Evolutionary conservation across 2,888 invertebrate genomes (phyloP), one percentile per base, ranked within the genome.

Genomic region (Boloria euphrosyne): DNA sequence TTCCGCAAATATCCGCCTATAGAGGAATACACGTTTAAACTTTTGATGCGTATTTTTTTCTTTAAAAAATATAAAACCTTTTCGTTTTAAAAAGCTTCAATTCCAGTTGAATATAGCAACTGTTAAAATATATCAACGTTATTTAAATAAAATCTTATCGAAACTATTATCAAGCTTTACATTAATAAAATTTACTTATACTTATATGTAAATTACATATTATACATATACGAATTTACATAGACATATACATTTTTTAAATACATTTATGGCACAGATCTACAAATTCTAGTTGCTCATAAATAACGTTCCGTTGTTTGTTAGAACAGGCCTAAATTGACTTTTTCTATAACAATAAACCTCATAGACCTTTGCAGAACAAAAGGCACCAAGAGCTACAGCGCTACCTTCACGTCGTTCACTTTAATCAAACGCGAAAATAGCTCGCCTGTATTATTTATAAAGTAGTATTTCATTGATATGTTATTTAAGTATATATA

Each of bases 1-100:
- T 74, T 80, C 68, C 18, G 78, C 77, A 81, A 81, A 81, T 75
- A 80, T 57, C 55, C 50, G 55, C 46, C 49, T 46, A 68, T 68
- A 62, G 62, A 65, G 51, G 53, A 43, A 68, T 58, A 61, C 44
- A 31, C 58, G 53, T 50, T 58, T 18, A 44, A 58, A 38, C 62
- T 58, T 59, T 59, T 27, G 14, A 17, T 47, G 7, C 14, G 7
- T 27, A 27, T 31, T 13, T 31, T 38, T 49, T 49, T 31, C 27
- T 27, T 47, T 16, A 27, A 27, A 16, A 46, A 22, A 22, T 46
- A 18, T 44, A 7, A n/a, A 13, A 10, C 13, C 14, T 43, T 44
- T 13, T n/a, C 16, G 13, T 53, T 49, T 13, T 13, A 50, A 13
- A 50, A 17, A 50, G 18, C 10, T 2, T 49, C 17, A 38, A 38